Evolutionary conservation across 2,888 invertebrate genomes (phyloP).

Genomic region (Thymelicus lineola): DNA sequence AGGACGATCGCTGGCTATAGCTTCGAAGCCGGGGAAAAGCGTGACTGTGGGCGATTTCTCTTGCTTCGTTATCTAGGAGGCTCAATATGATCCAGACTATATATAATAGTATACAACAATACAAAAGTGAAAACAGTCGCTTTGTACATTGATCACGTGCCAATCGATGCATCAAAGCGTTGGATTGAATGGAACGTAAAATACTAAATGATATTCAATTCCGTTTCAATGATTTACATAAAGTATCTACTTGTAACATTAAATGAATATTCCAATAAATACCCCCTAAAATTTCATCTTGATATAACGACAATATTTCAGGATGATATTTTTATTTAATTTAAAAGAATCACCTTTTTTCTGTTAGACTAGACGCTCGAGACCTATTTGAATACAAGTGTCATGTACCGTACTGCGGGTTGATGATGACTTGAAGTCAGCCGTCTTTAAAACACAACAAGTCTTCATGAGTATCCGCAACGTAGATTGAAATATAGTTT

Average conservation of each 20-base stretch:
- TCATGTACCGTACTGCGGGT: too few relatives aligned
- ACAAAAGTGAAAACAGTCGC: slow-evolving; percentile 24
- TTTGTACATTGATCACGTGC: slow-evolving; percentile 30
- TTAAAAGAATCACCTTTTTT: too few relatives aligned
- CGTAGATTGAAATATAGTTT: neutral
- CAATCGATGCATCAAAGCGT: neutral
- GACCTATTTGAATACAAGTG: too few relatives aligned
- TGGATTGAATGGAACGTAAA: slow-evolving; percentile 16
- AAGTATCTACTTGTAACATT: too few relatives aligned
- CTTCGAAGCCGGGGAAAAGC: slow-evolving; percentile 42
- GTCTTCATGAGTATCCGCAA: neutral
- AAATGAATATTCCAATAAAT: too few relatives aligned
- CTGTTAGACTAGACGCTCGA: too few relatives aligned
- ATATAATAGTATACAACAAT: slow-evolving; percentile 20
- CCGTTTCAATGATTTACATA: neutral
- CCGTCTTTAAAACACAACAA: too few relatives aligned
- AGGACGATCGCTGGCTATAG: slow-evolving; percentile 40
- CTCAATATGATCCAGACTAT: slow-evolving; percentile 8
- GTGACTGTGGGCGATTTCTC: slow-evolving; percentile 45
- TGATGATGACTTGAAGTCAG: too few relatives aligned
- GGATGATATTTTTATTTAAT: too few relatives aligned
- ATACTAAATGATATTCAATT: neutral
- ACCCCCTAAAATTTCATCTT: too few relatives aligned
- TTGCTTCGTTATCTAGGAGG: slow-evolving; percentile 27
- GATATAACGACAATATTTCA: too few relatives aligned